Evolutionary conservation across 2,797 vertebrate genomes (phyloP).

Genomic region (Rhabdomys pumilio): DNA sequence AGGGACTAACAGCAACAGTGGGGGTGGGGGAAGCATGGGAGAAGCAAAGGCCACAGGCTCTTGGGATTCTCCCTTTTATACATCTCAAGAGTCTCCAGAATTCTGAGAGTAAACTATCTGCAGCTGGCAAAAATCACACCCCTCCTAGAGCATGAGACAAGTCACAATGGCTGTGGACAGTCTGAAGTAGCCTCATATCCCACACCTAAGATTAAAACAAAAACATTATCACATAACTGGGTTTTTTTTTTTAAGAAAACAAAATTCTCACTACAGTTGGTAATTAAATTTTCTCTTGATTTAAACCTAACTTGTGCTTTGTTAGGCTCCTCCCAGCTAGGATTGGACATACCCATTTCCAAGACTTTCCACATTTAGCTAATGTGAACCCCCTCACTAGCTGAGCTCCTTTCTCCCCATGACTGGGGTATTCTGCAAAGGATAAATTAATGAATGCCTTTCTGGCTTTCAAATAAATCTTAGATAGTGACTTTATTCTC

Average conservation of each 20-base stretch:
- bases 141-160: background rate
- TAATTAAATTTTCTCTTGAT: background rate
- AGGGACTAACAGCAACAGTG: no score
- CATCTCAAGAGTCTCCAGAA: background rate
- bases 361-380: background rate
- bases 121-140: background rate
- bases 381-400: background rate
- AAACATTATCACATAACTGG: background rate
- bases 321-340: background rate
- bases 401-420: background rate
- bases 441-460: background rate
- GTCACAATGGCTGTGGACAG: background rate
- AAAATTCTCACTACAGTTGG: background rate
- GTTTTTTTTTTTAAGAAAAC: background rate
- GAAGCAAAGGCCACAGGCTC: background rate
- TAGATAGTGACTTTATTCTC: background rate
- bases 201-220: background rate
- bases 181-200: background rate
- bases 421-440: background rate
- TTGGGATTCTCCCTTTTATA: background rate
- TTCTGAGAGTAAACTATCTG: background rate
- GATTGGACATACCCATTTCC: background rate
- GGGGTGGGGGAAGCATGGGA: rapidly evolving
- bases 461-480: background rate
- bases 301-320: background rate